Evolutionary conservation across 2,888 invertebrate genomes (phyloP), one percentile per base, ranked within the genome.

Genomic region (Nudaria mundana): DNA sequence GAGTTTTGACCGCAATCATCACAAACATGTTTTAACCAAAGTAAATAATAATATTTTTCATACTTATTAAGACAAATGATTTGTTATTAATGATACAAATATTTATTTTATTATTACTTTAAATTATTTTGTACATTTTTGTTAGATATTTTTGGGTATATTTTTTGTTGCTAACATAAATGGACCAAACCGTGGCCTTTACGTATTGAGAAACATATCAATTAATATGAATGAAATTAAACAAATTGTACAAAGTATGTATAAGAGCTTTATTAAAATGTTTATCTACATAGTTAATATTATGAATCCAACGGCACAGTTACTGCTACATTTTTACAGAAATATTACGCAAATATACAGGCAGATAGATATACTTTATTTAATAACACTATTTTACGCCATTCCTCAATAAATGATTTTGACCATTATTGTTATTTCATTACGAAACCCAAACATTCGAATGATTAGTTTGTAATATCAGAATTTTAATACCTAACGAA

Each of bases 341-440:
- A 71, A 68, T 57, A 58, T 63, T 60, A 40, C 34, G 40, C 34
- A 26, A 57, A 51, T 45, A n/a, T n/a, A 53, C 56, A 61, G 48
- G 48, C 53, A 51, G 37, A 60, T 42, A 48, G n/a, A 56, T 42
- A 52, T 53, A 49, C 48, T 48, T 60, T 20, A 20, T 20, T 60
- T 55, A 61, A 64, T 58, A 62, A 65, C 65, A 70, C 62, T 56
- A 56, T 67, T 65, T 71, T 72, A 74, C 71, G 71, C 66, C 76
- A 79, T 78, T 78, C 77, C 78, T 74, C 63, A 81, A 82, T 82
- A 81, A 83, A 82, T 46, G 52, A 61, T 67, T 63, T 61, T 69
- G 68, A 63, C 56, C 54, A 66, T 45, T 57, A 45, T 66, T 60
- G 64, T 67, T 67, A 40, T 59, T 66, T 68, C 63, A 63, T 63